Evolutionary conservation across 1,140 invertebrate genomes (phyloP).

Genomic region (Anthonomus grandis): DNA sequence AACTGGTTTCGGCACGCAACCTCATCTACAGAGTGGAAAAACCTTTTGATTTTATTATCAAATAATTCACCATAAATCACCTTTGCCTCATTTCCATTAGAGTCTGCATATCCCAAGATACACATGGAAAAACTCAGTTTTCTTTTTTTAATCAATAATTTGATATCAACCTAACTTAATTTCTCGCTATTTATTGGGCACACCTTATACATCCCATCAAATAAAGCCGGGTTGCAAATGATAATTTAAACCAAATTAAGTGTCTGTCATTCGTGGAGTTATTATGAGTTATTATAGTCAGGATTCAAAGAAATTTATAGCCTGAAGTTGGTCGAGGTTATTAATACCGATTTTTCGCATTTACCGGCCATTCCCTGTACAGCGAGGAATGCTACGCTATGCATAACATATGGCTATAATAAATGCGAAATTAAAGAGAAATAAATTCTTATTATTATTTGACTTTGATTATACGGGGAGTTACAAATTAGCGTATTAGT

Average conservation of each 20-base stretch:
- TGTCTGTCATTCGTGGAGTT: conserved; percentile 18
- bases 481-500: too few species aligned
- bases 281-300: conserved; percentile 20
- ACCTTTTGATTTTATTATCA: too few species aligned
- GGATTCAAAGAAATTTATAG: conserved; percentile 17
- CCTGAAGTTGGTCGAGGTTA: conserved; percentile 12
- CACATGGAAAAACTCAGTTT: too few species aligned
- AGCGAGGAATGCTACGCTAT: too few species aligned
- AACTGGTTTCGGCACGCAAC: conserved; percentile 5
- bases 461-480: too few species aligned
- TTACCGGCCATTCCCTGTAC: too few species aligned
- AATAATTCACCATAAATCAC: too few species aligned
- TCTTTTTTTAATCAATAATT: neutral
- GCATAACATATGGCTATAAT: conserved; percentile 3
- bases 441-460: too few species aligned
- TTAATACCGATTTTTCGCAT: conserved; percentile 20
- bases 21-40: neutral
- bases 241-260: conserved; percentile 18
- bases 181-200: neutral
- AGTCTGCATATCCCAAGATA: neutral
- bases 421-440: too few species aligned
- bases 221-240: conserved; percentile 14
- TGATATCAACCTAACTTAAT: neutral
- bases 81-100: neutral
- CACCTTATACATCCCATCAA: neutral